These are phyloP conservation scores for Cyphomyrus discorhynchus DNA, from an alignment of 2,113 vertebrate species.

Conservation along the genomic window DNA sequence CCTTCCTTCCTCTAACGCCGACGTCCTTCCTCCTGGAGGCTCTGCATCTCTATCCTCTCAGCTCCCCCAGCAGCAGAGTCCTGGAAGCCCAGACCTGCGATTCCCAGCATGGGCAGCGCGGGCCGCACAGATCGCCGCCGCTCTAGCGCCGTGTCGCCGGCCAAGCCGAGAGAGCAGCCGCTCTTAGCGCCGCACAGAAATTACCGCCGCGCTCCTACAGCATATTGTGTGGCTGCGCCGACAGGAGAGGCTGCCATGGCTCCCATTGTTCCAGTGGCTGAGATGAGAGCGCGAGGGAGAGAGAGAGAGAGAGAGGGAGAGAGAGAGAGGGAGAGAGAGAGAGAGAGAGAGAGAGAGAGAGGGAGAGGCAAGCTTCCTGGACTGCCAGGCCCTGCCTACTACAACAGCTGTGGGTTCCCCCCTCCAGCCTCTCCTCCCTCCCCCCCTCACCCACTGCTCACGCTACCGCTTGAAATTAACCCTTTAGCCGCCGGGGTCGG, in stretches of 20 bases:
- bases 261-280: slow-evolving; percentile 16
- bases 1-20: neutral
- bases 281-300: neutral
- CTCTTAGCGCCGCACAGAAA: neutral
- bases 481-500: slow-evolving; percentile 4
- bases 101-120: neutral
- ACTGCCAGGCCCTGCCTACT: slow-evolving; percentile 6
- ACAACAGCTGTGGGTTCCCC: slow-evolving; percentile 32
- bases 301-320: neutral
- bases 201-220: neutral
- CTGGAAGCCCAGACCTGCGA: neutral
- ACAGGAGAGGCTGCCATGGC: slow-evolving; percentile 11
- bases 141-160: neutral
- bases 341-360: slow-evolving; percentile 7
- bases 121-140: neutral
- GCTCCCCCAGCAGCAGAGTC: neutral
- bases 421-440: neutral
- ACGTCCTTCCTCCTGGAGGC: slow-evolving; percentile 3
- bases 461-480: slow-evolving; percentile 12
- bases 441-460: neutral
- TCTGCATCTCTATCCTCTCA: neutral
- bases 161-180: neutral
- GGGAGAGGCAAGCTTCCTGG: slow-evolving; percentile 5
- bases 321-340: neutral
- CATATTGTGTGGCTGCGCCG: neutral